Conservation (phyloP, 2,113 vertebrate species). For the Collichthys lucidus region DNA sequence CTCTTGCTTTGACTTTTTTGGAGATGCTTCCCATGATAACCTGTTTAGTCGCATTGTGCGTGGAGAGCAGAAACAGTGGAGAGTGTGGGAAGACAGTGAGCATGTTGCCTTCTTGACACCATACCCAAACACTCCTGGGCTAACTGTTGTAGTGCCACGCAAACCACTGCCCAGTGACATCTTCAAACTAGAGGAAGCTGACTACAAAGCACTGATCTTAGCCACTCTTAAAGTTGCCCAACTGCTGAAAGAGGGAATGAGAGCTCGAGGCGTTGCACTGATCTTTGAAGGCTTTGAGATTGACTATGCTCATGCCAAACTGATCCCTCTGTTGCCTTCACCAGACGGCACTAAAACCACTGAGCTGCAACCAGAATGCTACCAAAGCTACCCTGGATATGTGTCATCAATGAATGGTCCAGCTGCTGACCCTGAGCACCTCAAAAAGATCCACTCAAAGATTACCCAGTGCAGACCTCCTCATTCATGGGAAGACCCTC, state of each 20-base stretch:
- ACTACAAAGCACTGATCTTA: conserved; percentile 79
- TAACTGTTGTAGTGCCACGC: conserved; percentile 84
- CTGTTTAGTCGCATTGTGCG: conserved; percentile 83
- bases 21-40: conserved; percentile 66
- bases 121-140: conserved; percentile 82
- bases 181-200: conserved; percentile 72
- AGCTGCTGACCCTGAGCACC: conserved; percentile 64
- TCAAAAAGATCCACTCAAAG: conserved; percentile 74
- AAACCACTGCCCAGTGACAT: conserved; percentile 82
- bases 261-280: conserved; percentile 76
- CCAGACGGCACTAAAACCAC: conserved; percentile 47
- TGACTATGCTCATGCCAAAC: conserved; percentile 83
- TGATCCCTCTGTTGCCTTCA: conserved; percentile 78
- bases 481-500: conserved; percentile 80
- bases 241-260: conserved; percentile 77
- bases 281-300: conserved; percentile 86
- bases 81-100: conserved; percentile 84
- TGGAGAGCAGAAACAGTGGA: conserved; percentile 84
- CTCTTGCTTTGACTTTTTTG: conserved; percentile 77
- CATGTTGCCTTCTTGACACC: conserved; percentile 86
- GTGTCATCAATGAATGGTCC: conserved; percentile 82
- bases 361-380: conserved; percentile 65
- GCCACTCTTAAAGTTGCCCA: conserved; percentile 76
- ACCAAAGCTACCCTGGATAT: conserved; percentile 80
- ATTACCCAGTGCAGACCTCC: conserved; percentile 77